Evolutionary conservation across 2,113 vertebrate genomes (phyloP).

Genomic region (Sander lucioperca): DNA sequence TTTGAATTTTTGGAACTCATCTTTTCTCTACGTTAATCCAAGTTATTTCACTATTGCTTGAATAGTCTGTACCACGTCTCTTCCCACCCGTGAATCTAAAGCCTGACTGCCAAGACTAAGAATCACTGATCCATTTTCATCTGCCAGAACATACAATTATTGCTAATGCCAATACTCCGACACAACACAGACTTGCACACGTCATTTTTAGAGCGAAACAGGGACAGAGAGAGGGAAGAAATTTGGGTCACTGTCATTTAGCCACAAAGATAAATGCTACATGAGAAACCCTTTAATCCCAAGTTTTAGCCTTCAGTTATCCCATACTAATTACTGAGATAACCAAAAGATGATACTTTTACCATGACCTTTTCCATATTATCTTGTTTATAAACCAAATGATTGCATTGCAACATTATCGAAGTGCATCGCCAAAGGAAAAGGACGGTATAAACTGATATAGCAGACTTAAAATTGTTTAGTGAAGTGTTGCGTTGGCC

Average conservation of each 20-base stretch:
- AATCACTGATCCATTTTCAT: slow-evolving; percentile 30
- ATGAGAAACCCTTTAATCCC: background rate
- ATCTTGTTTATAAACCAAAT: slow-evolving; percentile 50
- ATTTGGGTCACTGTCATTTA: slow-evolving; percentile 12
- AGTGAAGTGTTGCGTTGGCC: slow-evolving; percentile 35
- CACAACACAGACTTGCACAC: slow-evolving; percentile 21
- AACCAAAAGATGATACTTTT: slow-evolving; percentile 25
- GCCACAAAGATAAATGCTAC: slow-evolving; percentile 26
- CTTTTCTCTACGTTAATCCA: background rate
- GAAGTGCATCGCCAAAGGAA: background rate
- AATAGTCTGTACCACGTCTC: background rate
- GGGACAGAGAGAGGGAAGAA: background rate
- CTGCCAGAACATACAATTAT: slow-evolving; percentile 12
- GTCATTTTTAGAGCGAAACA: slow-evolving; percentile 17
- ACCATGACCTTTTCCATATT: slow-evolving; percentile 7
- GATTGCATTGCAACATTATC: slow-evolving; percentile 28
- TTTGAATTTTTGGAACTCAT: background rate
- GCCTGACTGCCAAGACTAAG: slow-evolving; percentile 6
- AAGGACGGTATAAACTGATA: slow-evolving; percentile 44
- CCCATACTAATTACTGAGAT: slow-evolving; percentile 8
- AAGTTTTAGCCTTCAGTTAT: slow-evolving; percentile 3
- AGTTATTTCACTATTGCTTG: background rate
- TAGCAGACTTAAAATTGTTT: slow-evolving; percentile 44
- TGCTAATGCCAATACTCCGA: slow-evolving; percentile 20
- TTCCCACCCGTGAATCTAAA: background rate